Evolutionary conservation across 2,113 vertebrate genomes (phyloP).

Genomic region (Spheniscus mendiculus): DNA sequence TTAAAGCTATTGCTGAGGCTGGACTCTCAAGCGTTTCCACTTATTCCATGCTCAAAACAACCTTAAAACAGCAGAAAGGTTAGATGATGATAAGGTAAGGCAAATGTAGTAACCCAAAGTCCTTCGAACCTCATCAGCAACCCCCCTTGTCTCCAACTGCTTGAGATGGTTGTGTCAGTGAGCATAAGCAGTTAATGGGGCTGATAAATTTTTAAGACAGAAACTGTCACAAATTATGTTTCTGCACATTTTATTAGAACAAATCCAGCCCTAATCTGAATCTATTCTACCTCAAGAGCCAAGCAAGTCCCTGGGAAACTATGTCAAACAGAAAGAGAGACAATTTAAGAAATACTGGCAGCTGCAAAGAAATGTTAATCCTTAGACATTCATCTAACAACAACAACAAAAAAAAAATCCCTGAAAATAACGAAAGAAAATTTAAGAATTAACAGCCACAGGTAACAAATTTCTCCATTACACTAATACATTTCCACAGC

Average conservation of each 20-base stretch:
- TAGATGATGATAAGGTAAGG: not conserved
- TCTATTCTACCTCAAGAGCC: constrained; percentile 23
- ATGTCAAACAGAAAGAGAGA: not conserved
- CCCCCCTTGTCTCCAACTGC: not conserved
- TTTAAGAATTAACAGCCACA: not conserved
- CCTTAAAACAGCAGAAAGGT: not conserved
- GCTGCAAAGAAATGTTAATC: not conserved
- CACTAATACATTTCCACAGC: not conserved
- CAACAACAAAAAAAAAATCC: not conserved
- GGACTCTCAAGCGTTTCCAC: not conserved
- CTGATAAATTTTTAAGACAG: constrained; percentile 60
- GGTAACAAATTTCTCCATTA: not conserved
- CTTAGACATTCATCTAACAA: not conserved
- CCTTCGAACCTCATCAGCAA: not conserved
- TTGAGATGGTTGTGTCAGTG: constrained; percentile 15
- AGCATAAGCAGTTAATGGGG: constrained; percentile 39
- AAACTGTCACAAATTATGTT: constrained; percentile 56
- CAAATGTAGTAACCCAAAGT: not conserved
- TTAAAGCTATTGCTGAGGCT: not conserved
- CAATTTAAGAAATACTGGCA: not conserved
- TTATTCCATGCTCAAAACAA: not conserved
- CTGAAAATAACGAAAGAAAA: not conserved
- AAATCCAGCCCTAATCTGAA: constrained; percentile 36
- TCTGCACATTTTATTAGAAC: constrained; percentile 30
- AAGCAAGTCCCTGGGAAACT: constrained; percentile 5